Percentiles rank a stretch among this genome's conserved stretches.
phyloP scores from a whole-genome alignment of 2,888 invertebrate species.

The Archaeoteleia sp. region DNA sequence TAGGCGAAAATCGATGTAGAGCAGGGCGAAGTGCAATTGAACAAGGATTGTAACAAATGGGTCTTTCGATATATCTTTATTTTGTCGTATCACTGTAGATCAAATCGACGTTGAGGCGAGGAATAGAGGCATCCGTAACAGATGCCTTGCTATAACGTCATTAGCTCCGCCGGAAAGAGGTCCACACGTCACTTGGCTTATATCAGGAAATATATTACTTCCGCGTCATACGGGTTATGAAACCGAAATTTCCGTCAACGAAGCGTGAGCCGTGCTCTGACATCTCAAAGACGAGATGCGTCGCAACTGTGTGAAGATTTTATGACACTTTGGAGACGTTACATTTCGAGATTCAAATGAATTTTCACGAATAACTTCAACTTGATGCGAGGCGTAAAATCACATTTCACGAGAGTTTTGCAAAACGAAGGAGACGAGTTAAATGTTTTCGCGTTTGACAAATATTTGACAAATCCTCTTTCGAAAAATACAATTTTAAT shows the following conservation, averaged over 20 bases:
- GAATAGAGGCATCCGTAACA: constrained; percentile 37
- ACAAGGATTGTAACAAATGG: constrained; percentile 13
- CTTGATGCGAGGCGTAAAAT: constrained; percentile 16
- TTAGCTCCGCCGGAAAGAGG: constrained; percentile 43
- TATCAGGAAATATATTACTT: constrained; percentile 50
- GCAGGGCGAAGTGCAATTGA: constrained; percentile 14
- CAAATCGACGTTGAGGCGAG: constrained; percentile 32
- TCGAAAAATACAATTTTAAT: too few relatives aligned
- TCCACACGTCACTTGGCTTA: constrained; percentile 47
- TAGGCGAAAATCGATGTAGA: constrained; percentile 15
- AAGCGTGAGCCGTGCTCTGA: constrained; percentile 26
- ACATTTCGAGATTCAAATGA: constrained; percentile 24
- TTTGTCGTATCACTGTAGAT: constrained; percentile 21
- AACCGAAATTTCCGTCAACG: constrained; percentile 59
- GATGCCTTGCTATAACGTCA: constrained; percentile 52
- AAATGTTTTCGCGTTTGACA: too few relatives aligned
- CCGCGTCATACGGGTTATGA: constrained; percentile 61
- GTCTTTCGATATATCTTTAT: constrained; percentile 33
- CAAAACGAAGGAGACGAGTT: constrained; percentile 11
- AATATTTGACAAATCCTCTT: too few relatives aligned
- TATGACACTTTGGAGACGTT: constrained; percentile 29
- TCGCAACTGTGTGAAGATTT: constrained; percentile 23
- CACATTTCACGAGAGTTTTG: constrained; percentile 7
- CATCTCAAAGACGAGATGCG: constrained; percentile 22
- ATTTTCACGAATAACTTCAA: constrained; percentile 31